Base-by-base conservation (phyloP, 2,797 vertebrate genomes). In the Phalloptychus januarius region DNA sequence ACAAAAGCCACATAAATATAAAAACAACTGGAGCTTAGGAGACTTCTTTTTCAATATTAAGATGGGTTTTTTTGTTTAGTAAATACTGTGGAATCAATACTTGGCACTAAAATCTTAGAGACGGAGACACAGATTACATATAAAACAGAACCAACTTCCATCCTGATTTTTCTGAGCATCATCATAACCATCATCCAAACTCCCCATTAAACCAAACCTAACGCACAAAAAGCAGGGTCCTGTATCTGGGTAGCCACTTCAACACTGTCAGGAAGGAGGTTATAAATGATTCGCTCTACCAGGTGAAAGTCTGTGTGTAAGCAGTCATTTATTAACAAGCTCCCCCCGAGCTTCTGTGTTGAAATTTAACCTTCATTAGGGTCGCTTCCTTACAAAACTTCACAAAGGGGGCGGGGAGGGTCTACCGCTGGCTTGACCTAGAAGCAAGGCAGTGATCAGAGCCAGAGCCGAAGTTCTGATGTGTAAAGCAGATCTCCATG, bases 301-400 rank as follows among this genome's bases (percentile, higher is more conserved):
- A 81, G 84, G 82, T 83, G 72, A 85, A 84, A 58, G 25, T 44
- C 71, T 38, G 78, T 2, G 46, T 75, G 79, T 44, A 85, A 79
- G 78, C 7, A 2, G 90, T 94, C 72, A 94, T 90, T 91, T 83
- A 95, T 95, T 95, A 94, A 95, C 93, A 79, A 84, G 25, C 23
- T 61, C 69, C 12, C 77, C 50, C 56, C 70, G 79, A 36, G 74
- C 81, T 75, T 44, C 45, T 7, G 65, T 67, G 92, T 92, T 93
- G 86, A 93, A 89, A 78, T 90, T 81, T 91, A 91, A 92, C 91
- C 80, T 80, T 81, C 74, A 76, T 88, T 88, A 87, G 61, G 18
- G 44, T 5, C 50, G 72, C 63, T 79, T 82, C 69, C 71, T 80
- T 46, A 58, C 46, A 72, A 75, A 79, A 33, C n/a, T 76, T 46